Evolutionary conservation across 2,113 vertebrate genomes (phyloP), one percentile per base, ranked within the genome.

Genomic region (Otus sunia): DNA sequence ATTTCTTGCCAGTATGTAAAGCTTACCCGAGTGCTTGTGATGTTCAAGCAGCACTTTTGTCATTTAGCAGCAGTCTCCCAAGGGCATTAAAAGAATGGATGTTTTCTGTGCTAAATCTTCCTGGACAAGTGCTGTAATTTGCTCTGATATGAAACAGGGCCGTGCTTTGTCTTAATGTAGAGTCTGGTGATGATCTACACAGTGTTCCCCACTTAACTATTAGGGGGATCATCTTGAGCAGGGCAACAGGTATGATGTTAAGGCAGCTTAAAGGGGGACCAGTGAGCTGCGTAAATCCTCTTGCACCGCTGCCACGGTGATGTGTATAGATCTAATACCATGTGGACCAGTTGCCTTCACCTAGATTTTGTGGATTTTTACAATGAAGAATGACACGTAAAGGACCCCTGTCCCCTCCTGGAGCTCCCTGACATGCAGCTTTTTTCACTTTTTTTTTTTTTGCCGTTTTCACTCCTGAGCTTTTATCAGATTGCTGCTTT

Each of bases 141-240:
- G 9, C 22, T 45, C 37, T 0, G 2, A 2, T 11, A 1, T 3
- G 37, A 36, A 50, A 15, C 2, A 43, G 49, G 72, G 22, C 62
- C 21, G 2, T 4, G 0, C 18, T 26, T 47, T 9, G 6, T 12
- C 30, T 49, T 22, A 4, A 1, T 2, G 21, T 10, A 5, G 19
- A 43, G 11, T 19, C n/a, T 67, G 23, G 20, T 15, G 66, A 20
- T 5, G 4, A 26, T 26, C 36, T 10, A 0, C 19, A 0, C 13
- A 12, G 34, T 30, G 45, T n/a, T 58, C 41, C 25, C 37, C 0
- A 0, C 45, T 39, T 34, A 2, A 3, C 15, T 36, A 21, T 16
- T 25, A 7, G 6, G 37, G 56, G 53, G 18, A 34, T 73, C 30
- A 6, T 55, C 30, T n/a, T 8, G 60, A 26, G 64, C 55, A 27